Conservation (phyloP, 2,797 vertebrate species). For the Steatocranus sp. region DNA sequence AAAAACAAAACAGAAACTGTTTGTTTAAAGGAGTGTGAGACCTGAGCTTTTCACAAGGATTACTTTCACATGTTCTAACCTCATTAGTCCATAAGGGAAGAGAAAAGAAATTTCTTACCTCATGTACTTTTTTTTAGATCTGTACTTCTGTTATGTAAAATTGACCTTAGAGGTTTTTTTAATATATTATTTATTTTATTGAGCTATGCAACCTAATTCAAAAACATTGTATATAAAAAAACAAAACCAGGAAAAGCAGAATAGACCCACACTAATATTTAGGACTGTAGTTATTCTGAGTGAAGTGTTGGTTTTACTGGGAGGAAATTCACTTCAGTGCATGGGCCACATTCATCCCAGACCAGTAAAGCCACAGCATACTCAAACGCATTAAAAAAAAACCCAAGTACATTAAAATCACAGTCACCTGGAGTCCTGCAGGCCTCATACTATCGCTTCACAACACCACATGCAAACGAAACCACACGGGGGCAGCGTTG, state of each 20-base stretch:
- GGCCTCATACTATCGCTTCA: not conserved
- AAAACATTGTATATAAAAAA: not conserved
- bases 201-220: not conserved
- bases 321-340: not conserved
- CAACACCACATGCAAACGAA: not conserved
- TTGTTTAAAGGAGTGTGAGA: not conserved
- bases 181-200: not conserved
- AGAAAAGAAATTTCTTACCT: not conserved
- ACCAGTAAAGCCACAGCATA: not conserved
- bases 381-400: accelerated
- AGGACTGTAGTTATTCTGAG: not conserved
- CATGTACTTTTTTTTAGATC: not conserved
- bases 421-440: not conserved
- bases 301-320: not conserved
- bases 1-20: not conserved
- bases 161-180: not conserved
- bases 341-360: not conserved
- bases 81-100: not conserved
- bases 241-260: not conserved
- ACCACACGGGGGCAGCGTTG: not conserved
- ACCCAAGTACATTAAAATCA: not conserved
- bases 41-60: not conserved
- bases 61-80: accelerated
- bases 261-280: not conserved
- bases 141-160: not conserved